These are phyloP conservation scores for Brachypteracias leptosomus DNA, from an alignment of 2,113 vertebrate genomes.

Conservation along the genomic window DNA sequence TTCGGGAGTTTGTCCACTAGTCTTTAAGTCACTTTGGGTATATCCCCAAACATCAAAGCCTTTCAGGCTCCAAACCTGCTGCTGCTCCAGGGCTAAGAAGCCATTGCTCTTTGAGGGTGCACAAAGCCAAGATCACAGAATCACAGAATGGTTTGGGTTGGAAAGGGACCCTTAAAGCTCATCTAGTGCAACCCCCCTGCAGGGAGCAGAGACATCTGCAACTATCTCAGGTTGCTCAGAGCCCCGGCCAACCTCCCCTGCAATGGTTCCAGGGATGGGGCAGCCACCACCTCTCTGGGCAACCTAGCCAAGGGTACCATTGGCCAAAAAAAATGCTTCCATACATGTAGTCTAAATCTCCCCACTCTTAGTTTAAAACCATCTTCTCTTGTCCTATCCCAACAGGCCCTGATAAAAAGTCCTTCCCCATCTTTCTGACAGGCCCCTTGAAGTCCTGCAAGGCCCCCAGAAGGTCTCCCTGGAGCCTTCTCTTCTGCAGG, in stretches of 20 bases:
- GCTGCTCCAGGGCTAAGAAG: neutral
- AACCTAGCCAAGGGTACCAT: too few species aligned
- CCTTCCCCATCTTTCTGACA: too few species aligned
- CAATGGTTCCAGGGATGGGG: too few species aligned
- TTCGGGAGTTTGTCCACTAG: neutral
- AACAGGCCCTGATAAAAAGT: too few species aligned
- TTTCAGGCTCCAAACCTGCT: neutral
- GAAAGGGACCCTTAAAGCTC: neutral
- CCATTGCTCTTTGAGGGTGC: accelerated
- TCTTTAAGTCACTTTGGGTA: neutral
- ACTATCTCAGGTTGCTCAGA: too few species aligned
- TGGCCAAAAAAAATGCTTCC: too few species aligned
- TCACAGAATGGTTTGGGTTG: neutral
- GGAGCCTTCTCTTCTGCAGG: neutral
- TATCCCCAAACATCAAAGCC: neutral
- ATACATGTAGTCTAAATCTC: too few species aligned
- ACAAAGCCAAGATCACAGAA: neutral
- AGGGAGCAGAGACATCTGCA: too few species aligned
- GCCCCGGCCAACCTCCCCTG: too few species aligned
- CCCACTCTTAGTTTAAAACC: neutral
- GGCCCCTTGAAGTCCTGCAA: too few species aligned
- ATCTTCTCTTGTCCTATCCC: neutral
- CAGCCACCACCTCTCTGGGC: neutral
- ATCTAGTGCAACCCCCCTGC: neutral
- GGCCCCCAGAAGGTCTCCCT: neutral